Base-by-base conservation (phyloP, 2,797 vertebrate species). In the Sparidentex hasta region DNA sequence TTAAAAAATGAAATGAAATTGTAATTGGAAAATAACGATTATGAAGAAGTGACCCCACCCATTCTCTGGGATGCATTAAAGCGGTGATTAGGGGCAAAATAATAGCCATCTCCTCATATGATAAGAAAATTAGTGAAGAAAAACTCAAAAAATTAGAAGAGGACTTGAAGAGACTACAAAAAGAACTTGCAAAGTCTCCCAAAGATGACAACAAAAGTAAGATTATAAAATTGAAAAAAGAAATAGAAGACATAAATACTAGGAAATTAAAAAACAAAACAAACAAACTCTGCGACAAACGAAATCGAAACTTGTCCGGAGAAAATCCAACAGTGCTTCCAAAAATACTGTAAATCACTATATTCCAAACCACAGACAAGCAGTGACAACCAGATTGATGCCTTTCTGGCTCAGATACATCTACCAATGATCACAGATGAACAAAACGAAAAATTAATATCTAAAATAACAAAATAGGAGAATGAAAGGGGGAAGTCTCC, bases 361-460 rank as follows among this genome's bases (percentile, higher is more conserved):
- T 76, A 82, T 43, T 44, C 52, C 0, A 56, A 79, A 17, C 48
- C 61, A 18, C 51, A 74, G 1, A 38, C 2, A 23, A 50, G 20
- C 1, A n/a, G 81, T 2, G 25, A 78, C 4, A 0, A 21, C 0
- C 21, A 74, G 0, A 79, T 27, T 2, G 27, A 80, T 18, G 21
- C 27, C 0, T 81, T 85, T 25, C 6, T 84, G 7, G 0, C 54
- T 0, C 33, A 44, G 46, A 0, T 82, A 20, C 0, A 73, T 2
- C 12, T 81, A 0, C 77, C 71, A 18, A 62, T 25, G 6, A 18
- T 88, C 2, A 65, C 66, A 3, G 38, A 71, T 3, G 52, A 85
- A 14, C 83, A 83, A 73, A 88, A 83, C 29, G 13, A 25, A 48
- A 54, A 11, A n/a, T 58, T 87, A 41, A 12, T 59, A 55, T 38